These are phyloP conservation scores for Cephus spinipes DNA, from an alignment of 2,888 invertebrate genomes.

Conservation along the genomic window DNA sequence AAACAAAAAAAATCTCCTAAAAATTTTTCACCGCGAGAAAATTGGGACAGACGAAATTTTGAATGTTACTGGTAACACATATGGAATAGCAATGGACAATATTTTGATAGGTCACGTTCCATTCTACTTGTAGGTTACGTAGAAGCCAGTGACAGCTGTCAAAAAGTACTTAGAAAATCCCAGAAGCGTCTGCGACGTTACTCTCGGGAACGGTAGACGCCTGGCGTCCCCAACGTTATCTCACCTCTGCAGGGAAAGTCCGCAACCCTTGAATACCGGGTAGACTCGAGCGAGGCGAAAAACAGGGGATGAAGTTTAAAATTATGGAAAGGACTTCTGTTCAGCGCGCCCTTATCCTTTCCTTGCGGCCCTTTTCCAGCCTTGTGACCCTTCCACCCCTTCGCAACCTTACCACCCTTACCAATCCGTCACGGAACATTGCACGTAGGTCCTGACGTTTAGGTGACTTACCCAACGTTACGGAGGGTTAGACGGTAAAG, in stretches of 20 bases:
- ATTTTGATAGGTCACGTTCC: not conserved
- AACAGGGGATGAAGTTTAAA: not conserved
- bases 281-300: not conserved
- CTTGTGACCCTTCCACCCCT: not conserved
- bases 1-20: not conserved
- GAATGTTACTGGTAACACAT: not conserved
- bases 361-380: not conserved
- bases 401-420: not conserved
- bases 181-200: not conserved
- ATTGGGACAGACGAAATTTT: not conserved
- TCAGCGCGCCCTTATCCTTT: not conserved
- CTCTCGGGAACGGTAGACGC: not conserved
- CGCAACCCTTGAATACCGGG: not conserved
- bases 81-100: not conserved
- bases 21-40: not conserved
- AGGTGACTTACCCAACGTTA: slow-evolving; percentile 24
- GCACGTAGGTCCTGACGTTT: slow-evolving; percentile 1
- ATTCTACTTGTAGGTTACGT: not conserved
- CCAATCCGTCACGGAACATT: slow-evolving; percentile 1
- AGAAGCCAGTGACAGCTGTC: not conserved
- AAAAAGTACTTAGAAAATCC: not conserved
- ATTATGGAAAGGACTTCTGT: not conserved
- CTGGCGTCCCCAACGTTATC: not conserved
- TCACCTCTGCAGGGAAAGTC: not conserved
- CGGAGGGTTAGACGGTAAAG: slow-evolving; percentile 17